A percentile compares a stretch with the other conserved stretches of the same genome.
These are phyloP conservation scores for Drymonia ruficornis DNA, from an alignment of 2,888 invertebrate genomes.

Conservation along the genomic window DNA sequence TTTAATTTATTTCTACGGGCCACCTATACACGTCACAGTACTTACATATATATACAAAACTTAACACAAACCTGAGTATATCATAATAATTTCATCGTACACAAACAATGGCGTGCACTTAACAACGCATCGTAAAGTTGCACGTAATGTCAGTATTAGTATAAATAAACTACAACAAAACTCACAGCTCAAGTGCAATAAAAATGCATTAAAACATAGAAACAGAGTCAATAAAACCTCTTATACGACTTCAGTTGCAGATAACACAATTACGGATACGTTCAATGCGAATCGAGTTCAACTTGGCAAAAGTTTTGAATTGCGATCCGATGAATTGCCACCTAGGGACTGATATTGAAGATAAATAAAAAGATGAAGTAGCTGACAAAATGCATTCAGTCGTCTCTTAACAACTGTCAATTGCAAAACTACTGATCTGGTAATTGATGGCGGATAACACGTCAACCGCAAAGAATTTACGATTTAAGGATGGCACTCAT, in stretches of 20 bases:
- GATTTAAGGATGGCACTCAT: too few species aligned
- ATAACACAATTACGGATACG: slow-evolving; percentile 19
- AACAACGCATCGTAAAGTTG: not conserved
- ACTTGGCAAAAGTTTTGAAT: slow-evolving; percentile 16
- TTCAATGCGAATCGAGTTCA: slow-evolving; percentile 15
- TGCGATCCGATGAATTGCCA: slow-evolving; percentile 9
- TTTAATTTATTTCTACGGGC: too few species aligned
- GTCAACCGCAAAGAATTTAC: too few species aligned
- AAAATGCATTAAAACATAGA: slow-evolving; percentile 30
- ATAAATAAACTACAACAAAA: not conserved
- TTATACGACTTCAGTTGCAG: slow-evolving; percentile 19
- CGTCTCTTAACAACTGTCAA: too few species aligned
- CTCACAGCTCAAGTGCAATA: slow-evolving; percentile 21
- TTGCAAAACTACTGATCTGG: too few species aligned
- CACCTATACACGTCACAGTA: too few species aligned
- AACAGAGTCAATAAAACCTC: slow-evolving; percentile 25
- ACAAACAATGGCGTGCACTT: slow-evolving; percentile 7
- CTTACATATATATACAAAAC: too few species aligned
- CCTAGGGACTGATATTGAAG: slow-evolving; percentile 1
- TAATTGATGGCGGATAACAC: too few species aligned
- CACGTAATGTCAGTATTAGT: not conserved
- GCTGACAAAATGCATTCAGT: too few species aligned
- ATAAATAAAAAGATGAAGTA: slow-evolving; percentile 5
- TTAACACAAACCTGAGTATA: not conserved
- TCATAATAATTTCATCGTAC: slow-evolving; percentile 9